Evolutionary conservation across 35 echinoderm and acorn worm species (phyloP).

Genomic region (Chiridota heheva): DNA sequence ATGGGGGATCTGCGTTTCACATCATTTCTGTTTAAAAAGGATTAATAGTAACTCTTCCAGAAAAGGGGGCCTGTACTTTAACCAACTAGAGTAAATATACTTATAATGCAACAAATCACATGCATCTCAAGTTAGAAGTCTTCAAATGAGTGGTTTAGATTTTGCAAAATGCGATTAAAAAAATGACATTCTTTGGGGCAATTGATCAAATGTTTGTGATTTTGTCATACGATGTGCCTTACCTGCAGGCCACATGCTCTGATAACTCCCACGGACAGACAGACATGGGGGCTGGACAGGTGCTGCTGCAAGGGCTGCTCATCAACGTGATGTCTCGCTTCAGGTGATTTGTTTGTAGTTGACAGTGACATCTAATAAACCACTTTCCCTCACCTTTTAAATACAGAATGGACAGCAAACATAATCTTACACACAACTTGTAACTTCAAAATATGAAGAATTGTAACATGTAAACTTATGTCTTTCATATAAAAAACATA

Average conservation of each 20-base stretch:
- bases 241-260: constrained; percentile 96
- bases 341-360: constrained; percentile 64
- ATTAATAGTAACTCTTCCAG: neutral
- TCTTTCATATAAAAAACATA: no score
- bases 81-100: no score
- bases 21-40: no score
- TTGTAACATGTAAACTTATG: no score
- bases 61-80: no score
- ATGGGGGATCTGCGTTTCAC: no score
- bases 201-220: neutral
- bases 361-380: constrained; percentile 86
- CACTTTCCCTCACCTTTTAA: constrained; percentile 64
- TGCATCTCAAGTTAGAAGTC: no score
- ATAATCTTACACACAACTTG: no score
- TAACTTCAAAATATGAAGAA: no score
- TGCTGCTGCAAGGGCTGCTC: neutral
- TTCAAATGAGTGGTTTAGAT: no score
- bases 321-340: neutral
- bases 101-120: no score
- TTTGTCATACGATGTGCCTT: neutral
- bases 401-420: neutral
- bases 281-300: constrained; percentile 63
- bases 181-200: neutral
- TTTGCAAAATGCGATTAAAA: no score
- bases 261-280: constrained; percentile 65